Conservation (phyloP, 2,113 vertebrate genomes). For the Micromys minutus region DNA sequence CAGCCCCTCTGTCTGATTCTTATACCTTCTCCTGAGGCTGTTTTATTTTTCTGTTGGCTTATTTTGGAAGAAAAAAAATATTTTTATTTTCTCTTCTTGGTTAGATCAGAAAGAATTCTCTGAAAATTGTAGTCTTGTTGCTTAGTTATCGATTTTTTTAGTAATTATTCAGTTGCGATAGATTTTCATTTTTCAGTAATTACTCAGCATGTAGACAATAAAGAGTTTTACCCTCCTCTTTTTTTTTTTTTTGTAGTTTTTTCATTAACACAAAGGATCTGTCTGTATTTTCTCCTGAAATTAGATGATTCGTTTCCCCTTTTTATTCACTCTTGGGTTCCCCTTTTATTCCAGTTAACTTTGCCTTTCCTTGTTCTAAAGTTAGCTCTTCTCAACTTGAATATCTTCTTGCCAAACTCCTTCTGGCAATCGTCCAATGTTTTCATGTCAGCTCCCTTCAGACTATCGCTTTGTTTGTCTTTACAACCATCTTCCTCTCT, state of each 20-base stretch:
- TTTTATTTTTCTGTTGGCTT: neutral
- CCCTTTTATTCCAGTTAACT: conserved; percentile 70
- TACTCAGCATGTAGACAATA: conserved; percentile 72
- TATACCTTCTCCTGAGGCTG: neutral
- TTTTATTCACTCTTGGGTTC: conserved; percentile 66
- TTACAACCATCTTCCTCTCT: conserved; percentile 3
- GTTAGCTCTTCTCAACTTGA: conserved; percentile 83
- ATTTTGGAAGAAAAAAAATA: neutral
- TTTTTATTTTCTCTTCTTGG: conserved; percentile 57
- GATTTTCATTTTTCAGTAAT: conserved; percentile 48
- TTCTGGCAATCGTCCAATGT: conserved; percentile 75
- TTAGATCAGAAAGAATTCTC: neutral
- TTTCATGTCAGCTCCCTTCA: conserved; percentile 80
- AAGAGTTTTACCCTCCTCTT: neutral
- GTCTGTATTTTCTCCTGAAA: conserved; percentile 75
- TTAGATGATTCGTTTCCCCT: conserved; percentile 47
- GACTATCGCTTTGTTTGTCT: conserved; percentile 74
- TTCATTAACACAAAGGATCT: conserved; percentile 79
- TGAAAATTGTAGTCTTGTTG: neutral
- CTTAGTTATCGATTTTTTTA: conserved; percentile 61
- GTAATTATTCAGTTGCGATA: neutral
- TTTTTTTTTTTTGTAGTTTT: conserved; percentile 45
- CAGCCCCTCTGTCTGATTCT: too few species aligned
- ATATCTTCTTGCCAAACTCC: conserved; percentile 78
- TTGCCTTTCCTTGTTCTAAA: conserved; percentile 79